phyloP scores from a whole-genome alignment of 1,140 invertebrate species.

The Drosophila sp. region DNA sequence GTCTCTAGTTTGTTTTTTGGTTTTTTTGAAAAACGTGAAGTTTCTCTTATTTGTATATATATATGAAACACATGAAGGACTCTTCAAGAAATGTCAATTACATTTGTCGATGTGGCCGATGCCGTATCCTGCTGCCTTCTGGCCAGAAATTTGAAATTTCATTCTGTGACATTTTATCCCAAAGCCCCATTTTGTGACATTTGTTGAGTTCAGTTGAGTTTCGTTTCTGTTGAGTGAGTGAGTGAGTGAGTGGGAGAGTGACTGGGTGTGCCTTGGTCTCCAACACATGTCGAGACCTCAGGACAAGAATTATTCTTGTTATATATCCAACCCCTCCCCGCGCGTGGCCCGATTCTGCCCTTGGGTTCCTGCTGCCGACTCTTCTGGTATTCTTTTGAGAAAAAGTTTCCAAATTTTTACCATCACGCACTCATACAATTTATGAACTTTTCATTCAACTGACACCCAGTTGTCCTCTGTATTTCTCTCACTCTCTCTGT shows the following conservation, averaged over 20 bases:
- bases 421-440: constrained; percentile 59
- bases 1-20: not conserved
- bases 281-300: constrained; percentile 44
- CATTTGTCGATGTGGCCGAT: constrained; percentile 53
- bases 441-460: constrained; percentile 58
- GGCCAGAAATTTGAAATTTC: constrained; percentile 38
- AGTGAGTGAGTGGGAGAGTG: not conserved
- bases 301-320: constrained; percentile 36
- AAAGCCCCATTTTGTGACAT: constrained; percentile 31
- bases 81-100: constrained; percentile 63
- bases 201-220: constrained; percentile 27
- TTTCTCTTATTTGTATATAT: constrained; percentile 41
- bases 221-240: not conserved
- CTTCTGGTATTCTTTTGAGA: constrained; percentile 16
- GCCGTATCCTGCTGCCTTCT: constrained; percentile 28
- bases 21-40: constrained; percentile 5
- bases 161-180: constrained; percentile 19
- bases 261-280: constrained; percentile 37
- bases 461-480: constrained; percentile 35
- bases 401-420: constrained; percentile 49
- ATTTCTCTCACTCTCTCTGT: not conserved
- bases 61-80: constrained; percentile 32
- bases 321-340: not conserved
- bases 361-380: not conserved
- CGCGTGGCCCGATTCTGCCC: not conserved